phyloP scores from a whole-genome alignment of 2,797 vertebrate genomes.

The Telmatherina bonti region DNA sequence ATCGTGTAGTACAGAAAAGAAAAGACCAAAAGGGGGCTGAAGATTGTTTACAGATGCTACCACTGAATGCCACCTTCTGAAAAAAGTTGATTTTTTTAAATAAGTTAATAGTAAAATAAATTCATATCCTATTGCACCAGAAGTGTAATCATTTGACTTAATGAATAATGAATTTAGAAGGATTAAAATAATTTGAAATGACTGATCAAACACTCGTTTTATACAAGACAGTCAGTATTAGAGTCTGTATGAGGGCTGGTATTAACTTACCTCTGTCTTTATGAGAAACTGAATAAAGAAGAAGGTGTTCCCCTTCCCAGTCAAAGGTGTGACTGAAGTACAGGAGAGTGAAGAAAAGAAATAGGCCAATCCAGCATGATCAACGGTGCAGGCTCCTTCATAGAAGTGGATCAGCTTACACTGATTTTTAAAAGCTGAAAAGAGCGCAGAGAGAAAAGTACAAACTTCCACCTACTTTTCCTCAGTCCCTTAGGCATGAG shows the following conservation, averaged over 20 bases:
- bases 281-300: conserved; percentile 10
- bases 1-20: conserved; percentile 44
- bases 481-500: conserved; percentile 20
- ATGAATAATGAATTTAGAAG: background rate
- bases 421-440: conserved; percentile 47
- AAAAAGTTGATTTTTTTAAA: background rate
- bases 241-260: background rate
- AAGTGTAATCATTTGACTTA: background rate
- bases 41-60: conserved; percentile 29
- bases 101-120: conserved; percentile 1
- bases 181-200: background rate
- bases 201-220: background rate
- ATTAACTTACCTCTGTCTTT: background rate
- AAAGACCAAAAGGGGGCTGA: conserved; percentile 18
- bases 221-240: conserved; percentile 14
- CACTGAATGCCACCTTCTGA: conserved; percentile 9
- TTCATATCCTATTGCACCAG: background rate
- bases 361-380: conserved; percentile 64
- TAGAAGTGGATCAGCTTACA: conserved; percentile 72
- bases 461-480: conserved; percentile 21
- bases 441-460: conserved; percentile 24
- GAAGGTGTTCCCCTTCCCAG: conserved; percentile 50
- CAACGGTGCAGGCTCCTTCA: conserved; percentile 55
- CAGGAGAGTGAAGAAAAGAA: conserved; percentile 61
- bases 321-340: conserved; percentile 59